Conservation (phyloP, 1,140 invertebrate species). For the Drosophila kohkoa region DNA sequence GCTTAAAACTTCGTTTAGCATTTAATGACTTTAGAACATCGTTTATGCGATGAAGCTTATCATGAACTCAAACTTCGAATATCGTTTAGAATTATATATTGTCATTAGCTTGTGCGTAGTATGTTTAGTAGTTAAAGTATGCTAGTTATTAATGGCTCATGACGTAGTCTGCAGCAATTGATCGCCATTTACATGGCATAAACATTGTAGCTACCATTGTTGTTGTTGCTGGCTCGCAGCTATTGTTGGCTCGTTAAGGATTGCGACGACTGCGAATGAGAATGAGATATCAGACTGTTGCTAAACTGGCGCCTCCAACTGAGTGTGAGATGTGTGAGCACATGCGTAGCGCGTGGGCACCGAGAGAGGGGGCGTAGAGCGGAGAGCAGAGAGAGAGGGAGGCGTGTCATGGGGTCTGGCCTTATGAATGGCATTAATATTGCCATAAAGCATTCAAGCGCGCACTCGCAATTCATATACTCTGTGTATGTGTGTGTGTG, state of each 20-base stretch:
- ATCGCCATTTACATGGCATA: conserved; percentile 19
- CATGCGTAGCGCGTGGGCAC: background rate
- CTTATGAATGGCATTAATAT: conserved; percentile 78
- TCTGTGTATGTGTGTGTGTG: too few relatives aligned
- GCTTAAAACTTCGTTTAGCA: too few relatives aligned
- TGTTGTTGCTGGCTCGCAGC: background rate
- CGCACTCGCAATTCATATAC: conserved; percentile 21
- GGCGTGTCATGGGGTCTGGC: conserved; percentile 23
- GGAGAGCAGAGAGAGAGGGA: background rate
- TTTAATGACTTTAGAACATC: too few relatives aligned
- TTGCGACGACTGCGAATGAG: conserved; percentile 7
- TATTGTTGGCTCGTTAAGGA: conserved; percentile 70
- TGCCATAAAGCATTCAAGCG: conserved; percentile 62
- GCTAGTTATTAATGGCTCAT: too few relatives aligned
- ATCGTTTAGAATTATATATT: too few relatives aligned
- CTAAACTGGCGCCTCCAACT: conserved; percentile 65
- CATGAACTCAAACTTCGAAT: too few relatives aligned
- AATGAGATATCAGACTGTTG: background rate
- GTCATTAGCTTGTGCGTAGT: too few relatives aligned
- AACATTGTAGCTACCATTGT: background rate
- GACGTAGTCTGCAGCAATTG: background rate
- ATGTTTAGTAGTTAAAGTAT: too few relatives aligned
- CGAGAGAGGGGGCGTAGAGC: too few relatives aligned
- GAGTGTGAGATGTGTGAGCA: background rate
- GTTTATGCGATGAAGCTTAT: background rate